phyloP scores from a whole-genome alignment of 2,797 vertebrate genomes.

The Notoglanidium macrostoma region DNA sequence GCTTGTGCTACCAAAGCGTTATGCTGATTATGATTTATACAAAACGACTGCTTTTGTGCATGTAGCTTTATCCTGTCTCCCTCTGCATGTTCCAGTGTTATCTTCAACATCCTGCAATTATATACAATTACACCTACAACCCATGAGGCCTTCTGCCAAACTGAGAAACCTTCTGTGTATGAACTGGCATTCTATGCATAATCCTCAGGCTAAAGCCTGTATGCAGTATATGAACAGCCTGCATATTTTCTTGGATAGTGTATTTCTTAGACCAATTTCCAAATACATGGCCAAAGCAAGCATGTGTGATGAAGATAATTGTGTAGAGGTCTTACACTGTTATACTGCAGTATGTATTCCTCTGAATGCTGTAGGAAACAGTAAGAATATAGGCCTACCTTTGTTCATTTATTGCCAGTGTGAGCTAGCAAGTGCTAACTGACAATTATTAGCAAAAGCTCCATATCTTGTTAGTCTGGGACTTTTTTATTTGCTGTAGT shows the following conservation, averaged over 20 bases:
- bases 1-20: not conserved
- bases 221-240: not conserved
- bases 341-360: not conserved
- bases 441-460: not conserved
- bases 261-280: not conserved
- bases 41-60: not conserved
- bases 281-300: not conserved
- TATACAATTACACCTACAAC: slow-evolving; percentile 49
- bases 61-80: not conserved
- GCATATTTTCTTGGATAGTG: not conserved
- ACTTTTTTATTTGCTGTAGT: not conserved
- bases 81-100: slow-evolving; percentile 28
- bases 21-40: not conserved
- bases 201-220: not conserved
- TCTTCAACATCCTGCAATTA: slow-evolving; percentile 59
- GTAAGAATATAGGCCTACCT: not conserved
- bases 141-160: slow-evolving; percentile 13
- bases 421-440: not conserved
- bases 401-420: not conserved
- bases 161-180: not conserved
- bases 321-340: not conserved
- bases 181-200: not conserved
- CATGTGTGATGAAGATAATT: not conserved
- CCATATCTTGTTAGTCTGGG: not conserved
- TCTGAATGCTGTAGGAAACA: not conserved